Evolutionary conservation across 2,888 invertebrate species (phyloP).

Genomic region (Phoronis australis): DNA sequence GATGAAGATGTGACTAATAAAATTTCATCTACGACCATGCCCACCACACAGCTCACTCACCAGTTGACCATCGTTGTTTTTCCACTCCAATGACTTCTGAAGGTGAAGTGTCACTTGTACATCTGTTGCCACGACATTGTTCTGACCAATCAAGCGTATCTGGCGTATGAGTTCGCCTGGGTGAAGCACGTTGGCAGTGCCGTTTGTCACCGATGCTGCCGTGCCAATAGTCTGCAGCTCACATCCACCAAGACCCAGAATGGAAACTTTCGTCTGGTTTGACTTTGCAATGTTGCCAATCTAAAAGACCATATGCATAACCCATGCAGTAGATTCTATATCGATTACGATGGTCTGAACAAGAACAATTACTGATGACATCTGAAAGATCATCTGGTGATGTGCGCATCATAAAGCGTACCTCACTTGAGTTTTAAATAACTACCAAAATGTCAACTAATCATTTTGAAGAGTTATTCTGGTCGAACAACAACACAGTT

Average conservation of each 20-base stretch:
- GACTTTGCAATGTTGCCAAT: constrained; percentile 33
- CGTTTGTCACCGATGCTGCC: constrained; percentile 30
- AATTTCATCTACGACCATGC: too few relatives aligned
- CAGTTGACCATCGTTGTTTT: constrained; percentile 25
- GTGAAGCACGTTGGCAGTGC: constrained; percentile 34
- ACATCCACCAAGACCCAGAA: constrained; percentile 35
- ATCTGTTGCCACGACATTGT: constrained; percentile 35
- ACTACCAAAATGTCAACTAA: too few relatives aligned
- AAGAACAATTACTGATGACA: too few relatives aligned
- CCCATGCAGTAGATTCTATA: too few relatives aligned
- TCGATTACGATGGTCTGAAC: too few relatives aligned
- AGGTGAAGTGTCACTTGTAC: constrained; percentile 31
- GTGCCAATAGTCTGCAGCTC: constrained; percentile 26
- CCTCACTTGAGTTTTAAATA: too few relatives aligned
- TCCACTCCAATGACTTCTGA: constrained; percentile 34
- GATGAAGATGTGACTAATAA: too few relatives aligned
- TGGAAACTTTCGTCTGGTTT: constrained; percentile 32
- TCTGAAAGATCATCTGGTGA: too few relatives aligned
- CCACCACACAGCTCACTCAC: too few relatives aligned
- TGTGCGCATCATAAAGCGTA: too few relatives aligned
- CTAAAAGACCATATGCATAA: constrained; percentile 18
- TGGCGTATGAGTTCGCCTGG: constrained; percentile 41
- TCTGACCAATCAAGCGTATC: constrained; percentile 37
- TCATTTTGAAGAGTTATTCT: too few relatives aligned
- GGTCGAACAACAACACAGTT: too few relatives aligned